phyloP scores from a whole-genome alignment of 2,888 invertebrate species.

The Leucoma salicis region DNA sequence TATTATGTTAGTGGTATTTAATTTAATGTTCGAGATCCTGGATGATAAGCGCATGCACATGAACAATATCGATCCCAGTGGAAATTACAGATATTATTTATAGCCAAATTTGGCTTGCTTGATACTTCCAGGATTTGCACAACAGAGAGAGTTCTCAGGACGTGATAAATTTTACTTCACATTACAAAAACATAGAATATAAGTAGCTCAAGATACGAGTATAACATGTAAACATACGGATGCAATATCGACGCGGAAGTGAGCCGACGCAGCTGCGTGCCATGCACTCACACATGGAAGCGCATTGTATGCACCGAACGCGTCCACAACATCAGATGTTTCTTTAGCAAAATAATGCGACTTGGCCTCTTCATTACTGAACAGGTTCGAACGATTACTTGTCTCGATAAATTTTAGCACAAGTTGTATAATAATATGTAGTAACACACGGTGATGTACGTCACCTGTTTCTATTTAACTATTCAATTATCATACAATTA shows the following conservation, averaged over 20 bases:
- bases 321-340: conserved; percentile 52
- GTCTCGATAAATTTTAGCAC: conserved; percentile 37
- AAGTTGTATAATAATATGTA: conserved; percentile 48
- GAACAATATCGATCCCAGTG: too few relatives aligned
- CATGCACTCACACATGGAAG: conserved; percentile 33
- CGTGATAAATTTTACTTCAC: too few relatives aligned
- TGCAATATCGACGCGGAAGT: conserved; percentile 32
- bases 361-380: conserved; percentile 40
- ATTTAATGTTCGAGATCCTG: too few relatives aligned
- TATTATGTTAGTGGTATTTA: too few relatives aligned
- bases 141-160: too few relatives aligned
- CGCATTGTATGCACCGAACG: conserved; percentile 10
- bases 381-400: conserved; percentile 49
- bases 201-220: not conserved
- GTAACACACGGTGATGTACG: conserved; percentile 25
- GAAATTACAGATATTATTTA: too few relatives aligned
- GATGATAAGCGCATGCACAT: too few relatives aligned
- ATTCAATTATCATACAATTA: conserved; percentile 5
- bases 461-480: conserved; percentile 18
- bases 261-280: conserved; percentile 53
- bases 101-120: too few relatives aligned
- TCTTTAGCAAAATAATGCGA: conserved; percentile 44
- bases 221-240: conserved; percentile 14
- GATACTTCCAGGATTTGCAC: too few relatives aligned
- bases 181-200: not conserved